Conservation (phyloP, 35 echinoderm and acorn worm genomes). For the Amphiura filiformis region DNA sequence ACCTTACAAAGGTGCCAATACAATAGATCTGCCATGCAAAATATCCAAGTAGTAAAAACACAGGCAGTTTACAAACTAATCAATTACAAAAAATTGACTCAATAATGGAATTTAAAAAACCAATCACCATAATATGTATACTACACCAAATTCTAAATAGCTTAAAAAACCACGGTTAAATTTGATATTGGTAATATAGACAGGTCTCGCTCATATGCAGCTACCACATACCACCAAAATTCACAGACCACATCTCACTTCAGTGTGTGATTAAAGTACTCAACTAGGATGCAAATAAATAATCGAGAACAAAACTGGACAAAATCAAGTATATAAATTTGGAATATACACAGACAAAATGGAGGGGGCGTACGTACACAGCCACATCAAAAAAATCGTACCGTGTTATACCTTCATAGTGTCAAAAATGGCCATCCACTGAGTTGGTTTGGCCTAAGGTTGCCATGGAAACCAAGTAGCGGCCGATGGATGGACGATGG, state of each 20-base stretch:
- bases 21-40: background rate
- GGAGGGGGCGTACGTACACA: background rate
- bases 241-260: too few relatives aligned
- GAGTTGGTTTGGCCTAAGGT: constrained; percentile 2
- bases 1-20: background rate
- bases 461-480: constrained; percentile 5
- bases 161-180: too few relatives aligned
- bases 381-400: constrained; percentile 15
- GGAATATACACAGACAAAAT: background rate
- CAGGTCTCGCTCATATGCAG: too few relatives aligned
- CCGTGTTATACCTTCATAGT: constrained; percentile 6
- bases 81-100: background rate
- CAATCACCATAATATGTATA: too few relatives aligned
- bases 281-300: background rate
- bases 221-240: too few relatives aligned
- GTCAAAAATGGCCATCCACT: background rate
- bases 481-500: background rate
- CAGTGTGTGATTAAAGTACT: background rate
- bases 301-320: background rate
- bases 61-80: background rate
- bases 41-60: background rate
- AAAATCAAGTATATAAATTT: background rate
- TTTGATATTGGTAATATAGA: too few relatives aligned
- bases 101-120: background rate
- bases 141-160: too few relatives aligned